Evolutionary conservation across 2,113 vertebrate genomes (phyloP).

Genomic region (Ochotona princeps): DNA sequence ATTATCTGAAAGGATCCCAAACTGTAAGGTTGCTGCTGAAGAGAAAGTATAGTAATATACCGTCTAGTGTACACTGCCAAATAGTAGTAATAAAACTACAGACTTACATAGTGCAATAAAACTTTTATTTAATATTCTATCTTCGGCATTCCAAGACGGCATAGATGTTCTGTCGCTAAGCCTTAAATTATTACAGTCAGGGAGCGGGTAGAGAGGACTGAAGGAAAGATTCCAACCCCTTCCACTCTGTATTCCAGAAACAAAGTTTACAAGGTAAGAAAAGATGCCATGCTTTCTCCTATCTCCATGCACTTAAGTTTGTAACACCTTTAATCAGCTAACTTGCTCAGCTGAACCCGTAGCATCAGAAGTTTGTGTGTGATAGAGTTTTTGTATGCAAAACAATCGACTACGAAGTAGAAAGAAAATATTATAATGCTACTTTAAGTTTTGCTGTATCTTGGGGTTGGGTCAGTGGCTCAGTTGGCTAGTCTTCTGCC

Average conservation of each 20-base stretch:
- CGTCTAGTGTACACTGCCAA: not conserved
- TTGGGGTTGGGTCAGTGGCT: not conserved
- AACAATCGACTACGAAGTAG: not conserved
- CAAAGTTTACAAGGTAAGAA: constrained; percentile 19
- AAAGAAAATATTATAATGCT: constrained; percentile 35
- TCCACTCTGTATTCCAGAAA: not conserved
- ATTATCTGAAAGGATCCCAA: constrained; percentile 34
- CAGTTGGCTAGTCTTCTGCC: too few relatives aligned
- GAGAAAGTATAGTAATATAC: constrained; percentile 27
- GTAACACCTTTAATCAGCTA: not conserved
- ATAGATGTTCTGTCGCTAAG: constrained; percentile 4
- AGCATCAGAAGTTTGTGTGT: constrained; percentile 11
- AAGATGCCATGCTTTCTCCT: not conserved
- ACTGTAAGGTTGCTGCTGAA: constrained; percentile 5
- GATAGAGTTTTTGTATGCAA: not conserved
- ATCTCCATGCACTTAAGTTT: not conserved
- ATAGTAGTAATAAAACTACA: constrained; percentile 35
- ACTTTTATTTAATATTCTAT: constrained; percentile 41
- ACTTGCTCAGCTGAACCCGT: not conserved
- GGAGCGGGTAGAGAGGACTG: constrained; percentile 22
- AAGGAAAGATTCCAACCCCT: constrained; percentile 20
- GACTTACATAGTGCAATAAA: not conserved
- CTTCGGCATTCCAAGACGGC: not conserved
- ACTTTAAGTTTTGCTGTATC: not conserved
- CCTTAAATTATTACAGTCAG: constrained; percentile 27